Base-by-base conservation (phyloP, 2,888 invertebrate species). In the Ptycholaimellus sp. region DNA sequence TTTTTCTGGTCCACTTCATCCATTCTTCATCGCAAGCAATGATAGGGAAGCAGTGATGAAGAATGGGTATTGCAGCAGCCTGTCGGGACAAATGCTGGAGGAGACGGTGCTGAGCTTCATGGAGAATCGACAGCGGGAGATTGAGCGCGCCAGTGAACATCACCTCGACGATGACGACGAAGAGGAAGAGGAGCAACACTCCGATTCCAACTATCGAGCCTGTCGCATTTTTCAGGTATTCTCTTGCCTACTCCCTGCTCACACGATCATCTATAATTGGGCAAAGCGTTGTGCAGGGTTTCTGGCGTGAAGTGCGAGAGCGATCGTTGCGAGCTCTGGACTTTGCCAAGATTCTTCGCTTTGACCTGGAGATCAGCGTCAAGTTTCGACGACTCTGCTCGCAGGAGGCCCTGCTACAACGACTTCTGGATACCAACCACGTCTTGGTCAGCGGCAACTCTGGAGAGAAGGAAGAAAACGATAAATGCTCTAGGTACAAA, bases 251-350 rank as follows among this genome's bases (percentile, higher is more conserved):
- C n/a, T n/a, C n/a, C n/a, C n/a, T n/a, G n/a, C n/a, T n/a, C n/a
- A 13, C 13, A 14, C 19, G n/a, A 22, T 38, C 14, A 18, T 14
- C 13, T n/a, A 33, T 23, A 23, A 23, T 9, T 23, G 7, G 25
- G 25, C 13, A 9, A 23, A 9, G 7, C 7, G 6, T 23, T 6
- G 25, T 79, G 58, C n/a, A n/a, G n/a, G n/a, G n/a, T n/a, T n/a
- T n/a, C n/a, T n/a, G n/a, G n/a, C 73, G 74, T 40, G 68, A 72
- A 47, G 74, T 75, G 51, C 69, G 78, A 13, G 81, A 81, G 56
- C 70, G 74, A 46, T 70, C 75, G 39, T 68, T 77, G 36, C 78
- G 77, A 57, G 73, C 76, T 13, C 69, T 81, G 44, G 72, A 73
- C 44, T 76, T 82, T 62, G 75, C 77, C 30, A 78, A 76, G 58